phyloP scores from a whole-genome alignment of 1,140 invertebrate genomes.

The Brachionus koreanus region DNA sequence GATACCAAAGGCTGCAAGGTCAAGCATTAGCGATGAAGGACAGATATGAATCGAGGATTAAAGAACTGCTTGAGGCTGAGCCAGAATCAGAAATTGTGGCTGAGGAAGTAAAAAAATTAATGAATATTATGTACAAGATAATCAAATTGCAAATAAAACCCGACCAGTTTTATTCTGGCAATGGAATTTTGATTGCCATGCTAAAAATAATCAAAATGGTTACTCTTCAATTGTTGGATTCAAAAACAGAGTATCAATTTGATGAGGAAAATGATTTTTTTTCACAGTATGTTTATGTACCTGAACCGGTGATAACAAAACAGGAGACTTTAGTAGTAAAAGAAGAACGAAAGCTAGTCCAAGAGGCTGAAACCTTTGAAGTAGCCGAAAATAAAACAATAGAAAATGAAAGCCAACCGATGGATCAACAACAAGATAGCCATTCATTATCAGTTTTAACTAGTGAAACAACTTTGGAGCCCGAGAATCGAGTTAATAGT shows the following conservation, averaged over 20 bases:
- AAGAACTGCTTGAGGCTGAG: constrained; percentile 50
- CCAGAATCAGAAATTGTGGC: constrained; percentile 44
- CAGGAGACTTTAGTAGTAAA: neutral
- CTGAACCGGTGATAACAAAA: neutral
- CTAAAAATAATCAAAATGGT: constrained; percentile 53
- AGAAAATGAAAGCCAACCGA: neutral
- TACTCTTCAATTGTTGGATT: neutral
- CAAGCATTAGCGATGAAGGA: constrained; percentile 54
- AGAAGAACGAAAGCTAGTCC: neutral
- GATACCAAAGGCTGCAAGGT: constrained; percentile 52
- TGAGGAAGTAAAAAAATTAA: constrained; percentile 57
- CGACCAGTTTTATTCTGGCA: constrained; percentile 51
- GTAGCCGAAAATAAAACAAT: neutral
- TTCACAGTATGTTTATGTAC: constrained; percentile 16
- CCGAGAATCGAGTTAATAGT: neutral
- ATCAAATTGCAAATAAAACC: constrained; percentile 52
- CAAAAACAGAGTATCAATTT: neutral
- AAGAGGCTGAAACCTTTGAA: neutral
- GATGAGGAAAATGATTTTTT: constrained; percentile 41
- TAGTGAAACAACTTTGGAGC: neutral
- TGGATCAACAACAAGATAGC: neutral
- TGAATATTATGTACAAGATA: constrained; percentile 55
- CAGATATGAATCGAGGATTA: constrained; percentile 52
- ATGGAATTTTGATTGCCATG: constrained; percentile 50
- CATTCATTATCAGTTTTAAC: neutral